Evolutionary conservation across 2,888 invertebrate genomes (phyloP).

Genomic region (Philereme transversata): DNA sequence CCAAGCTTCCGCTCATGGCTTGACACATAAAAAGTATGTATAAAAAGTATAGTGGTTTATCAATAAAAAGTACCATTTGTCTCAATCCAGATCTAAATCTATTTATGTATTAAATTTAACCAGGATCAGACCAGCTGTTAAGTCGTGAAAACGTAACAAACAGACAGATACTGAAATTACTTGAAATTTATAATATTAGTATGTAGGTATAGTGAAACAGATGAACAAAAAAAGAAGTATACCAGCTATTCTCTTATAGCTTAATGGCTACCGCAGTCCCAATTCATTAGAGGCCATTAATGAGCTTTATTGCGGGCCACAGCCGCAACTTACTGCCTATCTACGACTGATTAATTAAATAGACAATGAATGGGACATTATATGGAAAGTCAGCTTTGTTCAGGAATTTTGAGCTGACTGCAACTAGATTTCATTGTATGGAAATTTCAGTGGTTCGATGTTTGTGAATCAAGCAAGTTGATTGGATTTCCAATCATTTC

Average conservation of each 20-base stretch:
- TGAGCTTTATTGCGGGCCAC: conserved; percentile 67
- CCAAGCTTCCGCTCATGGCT: no score
- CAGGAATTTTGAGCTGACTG: background rate
- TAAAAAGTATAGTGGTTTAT: no score
- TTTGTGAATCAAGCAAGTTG: background rate
- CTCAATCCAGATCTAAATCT: no score
- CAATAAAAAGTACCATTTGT: no score
- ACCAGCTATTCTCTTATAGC: conserved; percentile 13
- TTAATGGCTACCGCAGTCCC: conserved; percentile 57
- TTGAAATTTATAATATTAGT: no score
- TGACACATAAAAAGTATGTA: no score
- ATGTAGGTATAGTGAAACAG: no score
- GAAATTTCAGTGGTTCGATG: conserved; percentile 10
- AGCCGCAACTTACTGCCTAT: conserved; percentile 62
- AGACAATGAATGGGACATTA: conserved; percentile 63
- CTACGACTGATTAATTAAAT: conserved; percentile 71
- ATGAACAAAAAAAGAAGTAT: background rate
- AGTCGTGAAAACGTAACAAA: no score
- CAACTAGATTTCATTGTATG: conserved; percentile 22
- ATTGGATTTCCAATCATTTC: no score
- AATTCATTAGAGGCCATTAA: conserved; percentile 79
- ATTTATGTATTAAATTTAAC: no score
- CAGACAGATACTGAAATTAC: no score
- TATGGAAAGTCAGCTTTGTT: conserved; percentile 13
- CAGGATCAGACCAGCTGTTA: no score